These are phyloP conservation scores for Phyllotis vaccarum DNA, from an alignment of 2,797 vertebrate genomes.

Conservation along the genomic window DNA sequence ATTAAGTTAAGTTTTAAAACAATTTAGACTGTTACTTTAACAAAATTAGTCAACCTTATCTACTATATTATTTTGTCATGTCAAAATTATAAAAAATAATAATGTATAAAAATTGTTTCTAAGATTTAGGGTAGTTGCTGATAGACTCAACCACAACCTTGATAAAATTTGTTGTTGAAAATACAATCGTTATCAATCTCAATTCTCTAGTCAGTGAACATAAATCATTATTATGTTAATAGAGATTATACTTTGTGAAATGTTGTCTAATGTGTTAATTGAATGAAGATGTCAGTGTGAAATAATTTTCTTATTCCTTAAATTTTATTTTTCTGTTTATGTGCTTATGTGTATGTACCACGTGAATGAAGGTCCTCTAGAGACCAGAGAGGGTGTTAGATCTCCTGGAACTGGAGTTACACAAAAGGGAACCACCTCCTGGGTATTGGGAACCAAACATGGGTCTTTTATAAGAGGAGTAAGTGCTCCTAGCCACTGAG, in stretches of 20 bases:
- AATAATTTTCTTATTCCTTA: background rate
- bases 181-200: background rate
- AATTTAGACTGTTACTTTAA: constrained; percentile 9
- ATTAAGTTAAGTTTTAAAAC: constrained; percentile 61
- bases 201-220: background rate
- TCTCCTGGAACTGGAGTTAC: background rate
- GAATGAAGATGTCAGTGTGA: background rate
- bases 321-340: background rate
- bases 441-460: background rate
- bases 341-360: background rate
- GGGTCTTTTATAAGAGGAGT: background rate
- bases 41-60: background rate
- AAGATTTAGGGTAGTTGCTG: background rate
- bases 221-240: background rate
- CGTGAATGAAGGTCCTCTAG: background rate
- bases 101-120: constrained; percentile 12
- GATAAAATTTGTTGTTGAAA: constrained; percentile 18
- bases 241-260: constrained; percentile 14
- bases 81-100: constrained; percentile 12
- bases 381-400: background rate
- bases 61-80: background rate
- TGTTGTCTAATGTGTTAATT: background rate
- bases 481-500: background rate
- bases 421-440: no score
- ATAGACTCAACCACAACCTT: background rate